A percentile compares a stretch with the other conserved stretches of the same genome.
Evolutionary conservation across 2,113 vertebrate species (phyloP).

Genomic region (Gymnogyps californianus): DNA sequence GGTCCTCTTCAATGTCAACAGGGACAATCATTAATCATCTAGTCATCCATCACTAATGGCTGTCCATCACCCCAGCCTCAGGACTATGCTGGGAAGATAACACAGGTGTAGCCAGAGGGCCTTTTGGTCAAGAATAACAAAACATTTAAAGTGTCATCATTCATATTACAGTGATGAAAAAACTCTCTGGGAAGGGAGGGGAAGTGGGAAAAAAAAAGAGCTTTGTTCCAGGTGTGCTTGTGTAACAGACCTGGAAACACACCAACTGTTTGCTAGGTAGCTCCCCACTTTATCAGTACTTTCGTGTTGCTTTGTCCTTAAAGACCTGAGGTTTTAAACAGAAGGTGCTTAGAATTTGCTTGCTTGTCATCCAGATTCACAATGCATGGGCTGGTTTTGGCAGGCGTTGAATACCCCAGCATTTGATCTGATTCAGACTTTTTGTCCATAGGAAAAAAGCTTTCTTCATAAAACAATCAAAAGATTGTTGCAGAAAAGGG

Average conservation of each 20-base stretch:
- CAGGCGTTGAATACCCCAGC: neutral
- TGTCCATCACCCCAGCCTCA: neutral
- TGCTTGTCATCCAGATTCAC: neutral
- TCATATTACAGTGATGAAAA: neutral
- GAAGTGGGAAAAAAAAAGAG: accelerated
- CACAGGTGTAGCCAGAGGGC: neutral
- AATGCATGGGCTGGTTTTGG: neutral
- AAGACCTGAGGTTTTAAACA: neutral
- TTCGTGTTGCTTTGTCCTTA: neutral
- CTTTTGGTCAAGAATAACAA: neutral
- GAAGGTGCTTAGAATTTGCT: neutral
- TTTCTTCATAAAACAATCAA: neutral
- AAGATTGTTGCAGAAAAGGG: neutral
- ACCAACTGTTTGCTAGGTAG: neutral
- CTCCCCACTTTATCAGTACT: neutral
- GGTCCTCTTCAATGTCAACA: neutral
- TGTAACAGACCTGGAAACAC: neutral
- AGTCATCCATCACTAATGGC: neutral
- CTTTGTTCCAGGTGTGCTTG: neutral
- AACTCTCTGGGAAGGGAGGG: neutral
- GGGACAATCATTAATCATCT: neutral
- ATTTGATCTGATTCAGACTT: neutral
- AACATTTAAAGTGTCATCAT: neutral
- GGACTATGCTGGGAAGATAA: neutral
- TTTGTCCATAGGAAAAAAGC: neutral